A percentile compares a stretch with the other conserved stretches of the same genome.
Evolutionary conservation across 1,140 invertebrate species (phyloP).

Genomic region (Drosophila quadrilineata): DNA sequence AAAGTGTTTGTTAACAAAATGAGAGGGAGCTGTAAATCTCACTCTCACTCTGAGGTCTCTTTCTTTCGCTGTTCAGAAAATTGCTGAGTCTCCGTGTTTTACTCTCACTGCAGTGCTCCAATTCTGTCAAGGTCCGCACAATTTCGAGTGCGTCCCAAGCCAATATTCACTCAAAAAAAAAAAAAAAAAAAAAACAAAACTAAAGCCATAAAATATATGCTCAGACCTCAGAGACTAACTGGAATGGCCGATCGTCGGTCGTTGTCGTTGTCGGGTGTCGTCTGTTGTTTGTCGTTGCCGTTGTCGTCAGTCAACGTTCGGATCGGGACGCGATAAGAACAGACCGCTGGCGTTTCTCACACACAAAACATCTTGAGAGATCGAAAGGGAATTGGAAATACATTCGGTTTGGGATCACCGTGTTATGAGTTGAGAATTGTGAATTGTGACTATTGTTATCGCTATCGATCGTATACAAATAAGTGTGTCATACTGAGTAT

Average conservation of each 20-base stretch:
- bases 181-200: conserved; percentile 14
- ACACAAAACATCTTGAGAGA: conserved; percentile 20
- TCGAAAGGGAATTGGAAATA: conserved; percentile 21
- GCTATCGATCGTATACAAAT: conserved; percentile 17
- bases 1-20: too few species aligned
- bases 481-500: conserved; percentile 26
- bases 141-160: conserved; percentile 18
- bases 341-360: conserved; percentile 16
- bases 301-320: conserved; percentile 57
- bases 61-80: background rate
- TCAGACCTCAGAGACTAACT: conserved; percentile 24
- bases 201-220: conserved; percentile 31
- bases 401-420: conserved; percentile 26
- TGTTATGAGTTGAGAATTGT: conserved; percentile 19
- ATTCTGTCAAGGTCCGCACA: conserved; percentile 43
- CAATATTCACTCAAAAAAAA: conserved; percentile 43
- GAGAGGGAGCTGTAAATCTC: too few species aligned
- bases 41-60: background rate
- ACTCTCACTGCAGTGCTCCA: conserved; percentile 24
- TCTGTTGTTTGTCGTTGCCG: conserved; percentile 9
- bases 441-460: conserved; percentile 44
- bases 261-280: conserved; percentile 24
- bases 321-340: conserved; percentile 65
- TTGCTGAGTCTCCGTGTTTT: conserved; percentile 7
- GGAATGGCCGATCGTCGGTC: conserved; percentile 1